Percentiles rank a stretch among this genome's conserved stretches.
Evolutionary conservation across 2,888 invertebrate species (phyloP).

Genomic region (Ligdia adustata): DNA sequence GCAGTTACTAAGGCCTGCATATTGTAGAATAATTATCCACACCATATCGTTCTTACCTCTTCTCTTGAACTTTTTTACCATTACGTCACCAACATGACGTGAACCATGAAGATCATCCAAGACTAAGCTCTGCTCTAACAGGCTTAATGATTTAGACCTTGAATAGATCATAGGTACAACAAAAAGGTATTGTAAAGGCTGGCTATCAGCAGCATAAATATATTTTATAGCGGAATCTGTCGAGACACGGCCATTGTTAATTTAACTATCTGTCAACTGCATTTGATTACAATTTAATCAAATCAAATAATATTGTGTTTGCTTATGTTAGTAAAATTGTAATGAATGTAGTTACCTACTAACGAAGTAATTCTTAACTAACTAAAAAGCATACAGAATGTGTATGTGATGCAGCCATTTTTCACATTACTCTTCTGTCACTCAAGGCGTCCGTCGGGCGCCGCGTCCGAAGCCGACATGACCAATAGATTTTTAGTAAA

Average conservation of each 20-base stretch:
- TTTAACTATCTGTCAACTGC: conserved; percentile 4
- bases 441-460: too few species aligned
- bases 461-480: too few species aligned
- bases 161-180: conserved; percentile 17
- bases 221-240: background rate
- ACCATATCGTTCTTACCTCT: too few species aligned
- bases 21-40: too few species aligned
- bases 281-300: conserved; percentile 1
- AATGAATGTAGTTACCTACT: too few species aligned
- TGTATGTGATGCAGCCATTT: too few species aligned
- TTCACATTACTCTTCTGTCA: too few species aligned
- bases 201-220: conserved; percentile 14
- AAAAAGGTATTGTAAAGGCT: conserved; percentile 19
- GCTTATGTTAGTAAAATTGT: too few species aligned
- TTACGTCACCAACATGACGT: conserved; percentile 16
- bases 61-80: conserved; percentile 4
- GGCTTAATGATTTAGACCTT: conserved; percentile 20
- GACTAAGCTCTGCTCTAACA: conserved; percentile 3
- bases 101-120: conserved; percentile 13
- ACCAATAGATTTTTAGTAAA: too few species aligned
- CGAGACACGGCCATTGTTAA: conserved; percentile 1
- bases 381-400: too few species aligned
- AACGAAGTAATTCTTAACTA: too few species aligned
- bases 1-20: too few species aligned
- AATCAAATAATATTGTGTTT: background rate